Evolutionary conservation across 1,140 invertebrate species (phyloP), one percentile per base, ranked within the genome.

Genomic region (Manduca sexta): DNA sequence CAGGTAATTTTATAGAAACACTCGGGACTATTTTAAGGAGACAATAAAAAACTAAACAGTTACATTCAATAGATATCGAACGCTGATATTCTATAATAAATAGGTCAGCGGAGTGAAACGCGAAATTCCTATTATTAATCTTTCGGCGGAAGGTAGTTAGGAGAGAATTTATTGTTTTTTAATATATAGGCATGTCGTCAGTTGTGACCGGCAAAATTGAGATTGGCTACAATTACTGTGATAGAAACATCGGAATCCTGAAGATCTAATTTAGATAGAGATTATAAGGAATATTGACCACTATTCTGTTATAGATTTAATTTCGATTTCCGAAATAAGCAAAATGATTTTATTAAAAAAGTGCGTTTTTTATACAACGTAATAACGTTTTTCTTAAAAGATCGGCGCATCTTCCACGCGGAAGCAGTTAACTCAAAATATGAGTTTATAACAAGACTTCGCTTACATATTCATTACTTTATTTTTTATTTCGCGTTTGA

Each of bases 1-100:
- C 81, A 84, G 78, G 81, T 83, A 82, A 81, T 76, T 75, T 80
- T 82, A 74, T 73, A 68, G 55, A 44, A 69, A 60, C 64, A 64
- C 57, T 60, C 45, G 59, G 60, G 60, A 61, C 62, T 60, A 73
- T 69, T 76, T 72, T 55, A 45, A 48, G 42, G 5, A 15, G 10
- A 47, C 59, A 74, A 74, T 26, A 73, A 77, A 74, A 69, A 55
- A 37, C 26, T 37, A 52, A 63, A 69, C 74, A 65, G 75, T 74
- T 76, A 74, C 68, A 66, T 68, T 49, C 52, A 57, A 39, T 49
- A 73, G 73, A 81, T 79, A 63, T 66, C 64, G 57, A 69, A 63
- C 53, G 40, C 43, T 62, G 66, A 74, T 81, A 78, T 48, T 37
- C 40, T 48, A 52, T 55, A 57, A 60, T 52, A 56, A 60, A 55